Conservation (phyloP, 2,113 vertebrate species). For the Stigmatopora nigra region DNA sequence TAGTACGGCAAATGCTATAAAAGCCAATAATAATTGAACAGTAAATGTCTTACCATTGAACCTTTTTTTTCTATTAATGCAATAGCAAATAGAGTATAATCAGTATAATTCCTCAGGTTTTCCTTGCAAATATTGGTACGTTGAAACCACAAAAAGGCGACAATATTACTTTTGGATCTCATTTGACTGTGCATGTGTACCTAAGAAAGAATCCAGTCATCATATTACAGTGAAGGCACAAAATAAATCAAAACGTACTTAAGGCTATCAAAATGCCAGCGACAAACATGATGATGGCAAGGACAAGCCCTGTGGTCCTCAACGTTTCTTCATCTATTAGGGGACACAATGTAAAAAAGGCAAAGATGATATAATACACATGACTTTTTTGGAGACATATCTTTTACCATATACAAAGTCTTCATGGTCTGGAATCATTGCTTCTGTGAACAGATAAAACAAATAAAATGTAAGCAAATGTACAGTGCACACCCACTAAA, state of each 20-base stretch:
- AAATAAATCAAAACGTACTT: slow-evolving; percentile 68
- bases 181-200: neutral
- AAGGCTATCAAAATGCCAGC: slow-evolving; percentile 81
- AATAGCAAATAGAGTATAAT: too few species aligned
- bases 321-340: slow-evolving; percentile 80
- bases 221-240: neutral
- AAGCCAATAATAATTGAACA: too few species aligned
- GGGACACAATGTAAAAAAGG: neutral
- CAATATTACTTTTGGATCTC: neutral
- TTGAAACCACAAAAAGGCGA: too few species aligned
- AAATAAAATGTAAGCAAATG: neutral
- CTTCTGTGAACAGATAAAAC: slow-evolving; percentile 44
- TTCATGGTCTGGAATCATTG: slow-evolving; percentile 56
- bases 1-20: neutral
- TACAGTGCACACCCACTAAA: slow-evolving; percentile 36
- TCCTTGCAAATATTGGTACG: too few species aligned
- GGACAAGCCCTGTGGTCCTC: slow-evolving; percentile 77
- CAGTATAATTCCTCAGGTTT: too few species aligned
- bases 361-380: neutral
- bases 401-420: slow-evolving; percentile 72
- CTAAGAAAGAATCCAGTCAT: neutral
- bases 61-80: too few species aligned
- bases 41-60: too few species aligned
- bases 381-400: neutral
- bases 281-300: slow-evolving; percentile 80